These are phyloP conservation scores for Procambarus virginalis DNA, from an alignment of 1,140 invertebrate genomes.

Conservation along the genomic window DNA sequence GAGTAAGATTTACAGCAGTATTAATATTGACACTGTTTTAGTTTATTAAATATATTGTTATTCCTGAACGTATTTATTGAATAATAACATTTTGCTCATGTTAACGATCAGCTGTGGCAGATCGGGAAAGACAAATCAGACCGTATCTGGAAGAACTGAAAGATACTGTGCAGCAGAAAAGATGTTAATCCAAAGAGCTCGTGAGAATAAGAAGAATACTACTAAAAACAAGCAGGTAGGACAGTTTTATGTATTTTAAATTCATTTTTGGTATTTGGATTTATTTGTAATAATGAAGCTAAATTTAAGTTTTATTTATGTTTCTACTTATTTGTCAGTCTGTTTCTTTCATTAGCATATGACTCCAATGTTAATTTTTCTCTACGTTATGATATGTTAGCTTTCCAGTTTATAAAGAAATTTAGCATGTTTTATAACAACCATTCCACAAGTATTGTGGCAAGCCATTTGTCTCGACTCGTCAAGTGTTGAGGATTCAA, in stretches of 20 bases:
- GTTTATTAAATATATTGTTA: neutral
- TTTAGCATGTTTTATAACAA: too few relatives aligned
- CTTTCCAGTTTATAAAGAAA: too few relatives aligned
- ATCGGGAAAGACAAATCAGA: constrained; percentile 78
- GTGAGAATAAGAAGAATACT: constrained; percentile 71
- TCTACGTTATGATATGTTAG: too few relatives aligned
- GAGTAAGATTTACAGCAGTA: neutral
- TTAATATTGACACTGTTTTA: neutral
- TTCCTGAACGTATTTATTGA: neutral
- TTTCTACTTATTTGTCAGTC: neutral
- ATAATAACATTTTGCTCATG: neutral
- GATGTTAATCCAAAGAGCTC: constrained; percentile 72
- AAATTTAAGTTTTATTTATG: neutral
- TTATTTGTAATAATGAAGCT: neutral
- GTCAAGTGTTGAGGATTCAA: too few relatives aligned
- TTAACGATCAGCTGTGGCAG: constrained; percentile 74
- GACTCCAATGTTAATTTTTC: neutral
- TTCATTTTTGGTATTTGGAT: neutral
- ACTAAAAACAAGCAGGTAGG: constrained; percentile 70
- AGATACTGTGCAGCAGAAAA: constrained; percentile 59
- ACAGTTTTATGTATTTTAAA: neutral
- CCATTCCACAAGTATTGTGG: too few relatives aligned
- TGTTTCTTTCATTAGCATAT: neutral
- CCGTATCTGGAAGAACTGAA: constrained; percentile 61
- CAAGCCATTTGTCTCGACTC: too few relatives aligned